These are phyloP conservation scores for Corella eumyota DNA, from an alignment of 23 tunicate genomes.

Conservation along the genomic window DNA sequence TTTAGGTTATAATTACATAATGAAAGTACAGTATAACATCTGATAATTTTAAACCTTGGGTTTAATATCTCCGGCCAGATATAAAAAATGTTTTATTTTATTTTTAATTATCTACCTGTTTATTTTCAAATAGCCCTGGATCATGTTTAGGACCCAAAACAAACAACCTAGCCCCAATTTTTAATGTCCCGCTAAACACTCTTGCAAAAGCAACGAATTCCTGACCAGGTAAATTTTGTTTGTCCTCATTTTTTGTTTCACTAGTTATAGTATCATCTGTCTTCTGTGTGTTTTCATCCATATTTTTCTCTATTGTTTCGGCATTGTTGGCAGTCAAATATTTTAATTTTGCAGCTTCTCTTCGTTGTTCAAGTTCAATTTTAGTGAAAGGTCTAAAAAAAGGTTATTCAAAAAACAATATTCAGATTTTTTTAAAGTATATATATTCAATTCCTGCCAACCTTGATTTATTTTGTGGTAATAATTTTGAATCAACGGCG, in stretches of 20 bases:
- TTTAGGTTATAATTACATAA: too few relatives aligned
- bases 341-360: conserved; percentile 57
- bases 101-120: too few relatives aligned
- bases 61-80: too few relatives aligned
- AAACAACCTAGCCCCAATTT: conserved; percentile 55
- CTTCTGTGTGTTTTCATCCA: not conserved
- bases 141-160: conserved; percentile 83
- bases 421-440: too few relatives aligned
- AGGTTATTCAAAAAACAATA: too few relatives aligned
- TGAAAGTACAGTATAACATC: too few relatives aligned
- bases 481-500: conserved; percentile 25
- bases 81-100: too few relatives aligned
- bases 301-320: not conserved
- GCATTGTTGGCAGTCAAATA: not conserved
- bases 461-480: conserved; percentile 50
- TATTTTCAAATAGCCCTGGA: too few relatives aligned
- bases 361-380: conserved; percentile 35
- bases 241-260: conserved; percentile 2
- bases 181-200: conserved; percentile 87
- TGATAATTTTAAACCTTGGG: too few relatives aligned
- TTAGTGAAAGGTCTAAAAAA: conserved; percentile 38
- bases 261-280: conserved; percentile 1
- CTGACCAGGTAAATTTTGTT: conserved; percentile 5
- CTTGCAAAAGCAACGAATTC: conserved; percentile 84
- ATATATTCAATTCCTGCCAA: too few relatives aligned